phyloP scores from a whole-genome alignment of 2,888 invertebrate genomes.

The Lapara coniferarum region DNA sequence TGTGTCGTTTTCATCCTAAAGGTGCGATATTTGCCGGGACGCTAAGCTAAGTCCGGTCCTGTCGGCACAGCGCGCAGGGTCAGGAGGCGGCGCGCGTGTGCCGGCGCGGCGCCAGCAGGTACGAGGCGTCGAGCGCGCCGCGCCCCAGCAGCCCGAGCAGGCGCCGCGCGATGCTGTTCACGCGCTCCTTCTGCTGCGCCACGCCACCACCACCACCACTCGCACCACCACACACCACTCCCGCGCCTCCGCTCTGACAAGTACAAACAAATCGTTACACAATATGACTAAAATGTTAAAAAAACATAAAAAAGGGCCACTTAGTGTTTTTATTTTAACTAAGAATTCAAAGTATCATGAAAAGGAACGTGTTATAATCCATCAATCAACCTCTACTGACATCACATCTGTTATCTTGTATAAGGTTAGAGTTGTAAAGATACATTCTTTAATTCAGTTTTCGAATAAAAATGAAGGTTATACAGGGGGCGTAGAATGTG shows the following conservation, averaged over 20 bases:
- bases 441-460: no score
- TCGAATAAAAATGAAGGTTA: no score
- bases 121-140: constrained; percentile 65
- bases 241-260: background rate
- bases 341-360: no score
- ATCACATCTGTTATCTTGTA: no score
- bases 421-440: no score
- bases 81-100: constrained; percentile 42
- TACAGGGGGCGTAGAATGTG: no score
- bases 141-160: constrained; percentile 61
- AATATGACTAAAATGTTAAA: background rate
- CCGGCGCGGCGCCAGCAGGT: constrained; percentile 59
- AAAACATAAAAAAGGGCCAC: background rate
- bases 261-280: background rate
- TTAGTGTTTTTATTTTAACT: no score
- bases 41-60: no score
- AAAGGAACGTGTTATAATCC: no score
- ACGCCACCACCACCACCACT: constrained; percentile 33
- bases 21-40: background rate
- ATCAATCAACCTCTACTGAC: no score
- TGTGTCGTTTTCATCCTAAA: no score
- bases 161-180: constrained; percentile 70
- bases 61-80: constrained; percentile 31
- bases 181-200: constrained; percentile 66
- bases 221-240: constrained; percentile 1